Evolutionary conservation across 2,888 invertebrate genomes (phyloP), one percentile per base, ranked within the genome.

Genomic region (Lagria hirta): DNA sequence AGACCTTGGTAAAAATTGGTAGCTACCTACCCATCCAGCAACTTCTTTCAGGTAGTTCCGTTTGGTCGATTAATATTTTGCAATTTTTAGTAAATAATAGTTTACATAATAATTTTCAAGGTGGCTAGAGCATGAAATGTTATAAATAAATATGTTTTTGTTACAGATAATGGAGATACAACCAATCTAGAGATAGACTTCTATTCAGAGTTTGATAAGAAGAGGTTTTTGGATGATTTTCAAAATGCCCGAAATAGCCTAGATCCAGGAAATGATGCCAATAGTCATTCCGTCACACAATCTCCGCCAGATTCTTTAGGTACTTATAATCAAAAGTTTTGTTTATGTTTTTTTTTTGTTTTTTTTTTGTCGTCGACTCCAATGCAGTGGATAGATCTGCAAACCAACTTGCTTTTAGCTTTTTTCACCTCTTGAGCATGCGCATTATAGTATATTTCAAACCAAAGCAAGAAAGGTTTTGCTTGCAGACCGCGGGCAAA

Each of bases 121-220:
- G 12, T 30, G 24, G 12, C n/a, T 22, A 22, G 10, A 22, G 3
- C 22, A 22, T n/a, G 22, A 10, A n/a, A 22, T 22, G 8, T n/a
- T 22, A 10, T 22, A n/a, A 22, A 22, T 5, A 10, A 10, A 12
- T 10, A 8, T 8, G 4, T 26, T 22, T 7, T 8, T 21, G 16
- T 36, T 36, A 2, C 37, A 37, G 37, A 37, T 12, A 21, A 37
- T 10, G 21, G 15, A 4, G 14, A 41, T 20, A 14, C 18, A 6
- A 7, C 16, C 13, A 33, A 24, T 16, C 12, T 24, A 11, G 26
- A 33, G 3, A 29, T 13, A 5, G 24, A 41, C 8, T 13, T 32
- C 5, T 24, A 27, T 7, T 26, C 17, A 18, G 26, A 5, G 12
- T 13, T n/a, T 8, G 33, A 41, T 11, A 23, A 14, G 1, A 16